Evolutionary conservation across 2,888 invertebrate species (phyloP), one percentile per base, ranked within the genome.

Genomic region (Allygus modestus): DNA sequence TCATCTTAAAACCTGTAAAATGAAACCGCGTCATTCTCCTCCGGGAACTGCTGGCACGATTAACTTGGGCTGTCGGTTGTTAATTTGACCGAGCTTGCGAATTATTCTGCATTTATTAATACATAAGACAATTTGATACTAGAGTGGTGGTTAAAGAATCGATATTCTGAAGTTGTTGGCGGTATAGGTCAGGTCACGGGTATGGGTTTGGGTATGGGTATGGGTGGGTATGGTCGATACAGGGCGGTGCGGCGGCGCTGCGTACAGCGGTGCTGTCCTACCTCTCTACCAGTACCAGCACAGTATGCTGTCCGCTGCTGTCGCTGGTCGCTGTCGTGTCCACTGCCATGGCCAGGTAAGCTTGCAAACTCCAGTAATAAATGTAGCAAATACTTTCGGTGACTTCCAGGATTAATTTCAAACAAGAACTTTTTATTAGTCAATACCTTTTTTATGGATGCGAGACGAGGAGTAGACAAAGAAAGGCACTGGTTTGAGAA

Each of bases 111-210:
- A 46, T 17, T 46, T 46, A 46, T 46, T 46, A 46, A 46, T 15
- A 46, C 46, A 46, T 46, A 28, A 65, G 15, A 28, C 28, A 31
- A 65, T 65, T 23, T 58, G 15, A 23, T 58, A 58, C 20, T 58
- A 0, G 65, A 31, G 31, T 28, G 65, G 28, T 12, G 28, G 65
- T 65, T 28, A 26, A 28, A 28, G 65, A 65, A 65, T 65, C 65
- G 28, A 65, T 65, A 65, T 65, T 1, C n/a, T 65, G 31, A 15
- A 65, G 54, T 31, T 15, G 65, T 65, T 28, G 12, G 65, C 65
- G 31, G 65, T 54, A 65, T 65, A 65, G 65, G 65, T 65, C 65
- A 65, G 65, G 65, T 65, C 65, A 65, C 28, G 65, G 58, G 65
- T 65, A 65, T 31, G 65, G 65, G 65, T 65, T 28, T 65, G 58